A percentile compares a stretch with the other conserved stretches of the same genome.
These are phyloP conservation scores for Agelaius phoeniceus DNA, from an alignment of 2,113 vertebrate species.

Conservation along the genomic window DNA sequence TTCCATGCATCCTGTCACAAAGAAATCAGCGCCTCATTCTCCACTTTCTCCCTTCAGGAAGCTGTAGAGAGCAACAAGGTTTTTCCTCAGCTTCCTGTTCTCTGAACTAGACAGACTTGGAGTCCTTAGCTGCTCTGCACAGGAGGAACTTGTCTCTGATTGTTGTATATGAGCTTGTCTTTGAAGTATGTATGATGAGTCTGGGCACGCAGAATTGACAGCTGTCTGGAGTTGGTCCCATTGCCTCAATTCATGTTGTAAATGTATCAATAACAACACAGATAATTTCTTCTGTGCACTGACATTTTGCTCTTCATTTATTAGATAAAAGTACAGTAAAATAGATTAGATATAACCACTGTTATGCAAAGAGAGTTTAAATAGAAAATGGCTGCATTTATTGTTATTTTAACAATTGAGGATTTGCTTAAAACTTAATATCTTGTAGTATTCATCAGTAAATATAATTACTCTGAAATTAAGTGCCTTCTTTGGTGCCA, in stretches of 20 bases:
- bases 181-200: neutral
- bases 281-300: neutral
- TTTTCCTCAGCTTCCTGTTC: neutral
- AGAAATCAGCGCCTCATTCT: neutral
- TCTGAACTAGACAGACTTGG: neutral
- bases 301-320: neutral
- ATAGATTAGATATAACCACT: neutral
- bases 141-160: neutral
- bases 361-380: neutral
- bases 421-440: neutral
- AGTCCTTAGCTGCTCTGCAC: neutral
- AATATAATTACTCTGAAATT: neutral
- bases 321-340: neutral
- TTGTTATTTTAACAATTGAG: neutral
- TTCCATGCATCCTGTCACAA: neutral
- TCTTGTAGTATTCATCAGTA: neutral
- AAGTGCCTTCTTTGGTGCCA: rapidly evolving
- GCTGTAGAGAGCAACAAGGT: neutral
- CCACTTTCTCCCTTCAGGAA: neutral
- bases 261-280: neutral
- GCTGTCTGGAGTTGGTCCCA: neutral
- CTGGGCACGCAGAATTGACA: neutral
- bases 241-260: neutral
- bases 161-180: neutral
- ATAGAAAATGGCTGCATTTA: neutral